Base-by-base conservation (phyloP, 2,113 vertebrate genomes). In the Neoarius graeffei region DNA sequence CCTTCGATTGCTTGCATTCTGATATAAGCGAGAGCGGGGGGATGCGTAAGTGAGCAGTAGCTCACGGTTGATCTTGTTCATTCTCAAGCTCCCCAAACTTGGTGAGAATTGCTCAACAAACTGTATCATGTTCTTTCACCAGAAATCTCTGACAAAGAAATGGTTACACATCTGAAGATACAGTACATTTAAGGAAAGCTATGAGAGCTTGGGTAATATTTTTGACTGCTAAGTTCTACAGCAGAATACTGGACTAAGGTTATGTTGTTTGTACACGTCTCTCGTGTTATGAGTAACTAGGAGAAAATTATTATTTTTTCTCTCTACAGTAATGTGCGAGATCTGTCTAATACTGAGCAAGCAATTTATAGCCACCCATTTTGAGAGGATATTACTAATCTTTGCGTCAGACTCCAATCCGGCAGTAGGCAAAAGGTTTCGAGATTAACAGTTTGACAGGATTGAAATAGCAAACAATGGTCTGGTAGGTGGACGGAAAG, bases 381-480 rank as follows among this genome's bases (percentile, higher is more conserved):
- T 56, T 14, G 74, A 64, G 11, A 79, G 59, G 85, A 56, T 69
- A 67, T 84, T 84, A 67, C 66, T 54, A 79, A 35, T 52, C 13
- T 27, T 86, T 52, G 54, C 15, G 7, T 54, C 76, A 56, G 48
- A 54, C n/a, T 69, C 19, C 17, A 27, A 57, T 86, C 35, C 59
- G 9, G 50, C 87, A 81, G 62, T 23, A 35, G 69, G 35, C 19
- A 74, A 42, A 73, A 76, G 62, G 67, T 79, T n/a, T 17, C 20
- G 30, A 54, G 54, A 85, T 84, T 81, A 66, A 48, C 17, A 85
- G 67, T 73, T 74, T 89, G 76, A 82, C 52, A 57, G 62, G 64
- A 71, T 85, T 57, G 64, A 83, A 69, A 60, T 60, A 79, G 54
- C 35, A 87, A 73, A 85, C 59, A 81, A 76, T 67, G 11, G 35